These are phyloP conservation scores for Eutolmus rufibarbis DNA, from an alignment of 2,888 invertebrate genomes.

Conservation along the genomic window DNA sequence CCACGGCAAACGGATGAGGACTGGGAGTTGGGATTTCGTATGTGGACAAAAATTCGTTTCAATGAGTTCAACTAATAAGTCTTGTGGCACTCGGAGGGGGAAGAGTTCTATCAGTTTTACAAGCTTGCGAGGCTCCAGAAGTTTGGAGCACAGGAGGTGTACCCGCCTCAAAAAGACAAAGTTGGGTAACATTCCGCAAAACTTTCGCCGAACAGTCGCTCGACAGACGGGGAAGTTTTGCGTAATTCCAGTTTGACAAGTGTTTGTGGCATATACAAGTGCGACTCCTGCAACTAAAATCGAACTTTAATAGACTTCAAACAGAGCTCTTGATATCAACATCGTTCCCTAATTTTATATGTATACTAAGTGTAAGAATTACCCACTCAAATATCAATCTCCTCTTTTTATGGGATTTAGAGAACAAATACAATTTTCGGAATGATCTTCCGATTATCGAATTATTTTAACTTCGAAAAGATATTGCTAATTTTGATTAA, in stretches of 20 bases:
- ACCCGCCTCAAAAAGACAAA: conserved; percentile 20
- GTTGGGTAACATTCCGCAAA: conserved; percentile 42
- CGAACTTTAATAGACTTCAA: conserved; percentile 30
- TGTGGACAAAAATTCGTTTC: conserved; percentile 45
- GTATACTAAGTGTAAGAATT: background rate
- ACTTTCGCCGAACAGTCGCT: conserved; percentile 43
- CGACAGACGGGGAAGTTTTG: conserved; percentile 40
- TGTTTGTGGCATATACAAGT: conserved; percentile 34
- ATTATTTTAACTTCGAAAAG: background rate
- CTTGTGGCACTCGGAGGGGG: conserved; percentile 38
- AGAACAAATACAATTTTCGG: background rate
- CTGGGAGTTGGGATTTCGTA: background rate
- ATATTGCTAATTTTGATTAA: background rate
- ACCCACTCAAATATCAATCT: background rate
- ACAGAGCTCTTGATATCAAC: background rate
- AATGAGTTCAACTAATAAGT: conserved; percentile 48
- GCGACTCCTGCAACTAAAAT: background rate
- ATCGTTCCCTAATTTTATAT: background rate
- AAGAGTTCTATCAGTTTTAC: conserved; percentile 42
- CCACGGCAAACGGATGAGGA: background rate
- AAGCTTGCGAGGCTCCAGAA: conserved; percentile 43
- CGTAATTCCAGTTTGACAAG: conserved; percentile 47
- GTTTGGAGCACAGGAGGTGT: conserved; percentile 28
- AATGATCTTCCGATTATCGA: background rate
- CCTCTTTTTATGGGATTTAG: background rate